Percentiles rank a stretch among this genome's conserved stretches.
Conservation (phyloP, 1,140 invertebrate genomes). For the Mizuhopecten yessoensis region DNA sequence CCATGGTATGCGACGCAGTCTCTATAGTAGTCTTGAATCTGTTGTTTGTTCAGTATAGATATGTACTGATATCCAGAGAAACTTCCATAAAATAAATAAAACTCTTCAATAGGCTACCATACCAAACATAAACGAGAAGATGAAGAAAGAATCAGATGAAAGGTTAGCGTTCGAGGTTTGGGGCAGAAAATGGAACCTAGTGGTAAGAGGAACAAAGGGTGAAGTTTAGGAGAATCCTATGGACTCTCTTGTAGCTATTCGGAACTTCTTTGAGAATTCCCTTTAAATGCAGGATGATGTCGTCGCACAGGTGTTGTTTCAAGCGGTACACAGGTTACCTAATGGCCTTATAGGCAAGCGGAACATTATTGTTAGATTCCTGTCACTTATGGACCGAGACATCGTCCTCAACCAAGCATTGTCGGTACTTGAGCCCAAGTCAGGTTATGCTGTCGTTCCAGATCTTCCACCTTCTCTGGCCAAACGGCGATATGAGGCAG, state of each 20-base stretch:
- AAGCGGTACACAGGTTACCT: not conserved
- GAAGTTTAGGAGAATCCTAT: not conserved
- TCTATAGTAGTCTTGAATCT: too few relatives aligned
- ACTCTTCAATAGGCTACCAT: not conserved
- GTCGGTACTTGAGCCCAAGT: not conserved
- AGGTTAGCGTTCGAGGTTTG: not conserved
- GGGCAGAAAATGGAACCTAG: conserved; percentile 22
- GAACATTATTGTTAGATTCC: not conserved
- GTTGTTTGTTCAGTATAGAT: too few relatives aligned
- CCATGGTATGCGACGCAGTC: too few relatives aligned
- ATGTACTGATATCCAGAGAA: too few relatives aligned
- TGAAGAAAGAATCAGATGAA: not conserved
- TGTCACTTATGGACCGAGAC: not conserved
- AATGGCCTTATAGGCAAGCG: not conserved
- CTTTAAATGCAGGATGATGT: not conserved
- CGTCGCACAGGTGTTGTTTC: not conserved
- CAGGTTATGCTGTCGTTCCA: not conserved
- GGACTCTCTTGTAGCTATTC: not conserved
- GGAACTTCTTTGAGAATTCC: not conserved
- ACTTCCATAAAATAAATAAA: too few relatives aligned
- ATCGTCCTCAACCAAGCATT: not conserved
- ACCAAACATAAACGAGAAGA: not conserved
- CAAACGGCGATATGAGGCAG: not conserved
- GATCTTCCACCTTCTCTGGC: not conserved
- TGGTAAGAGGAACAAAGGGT: not conserved